Percentiles rank a stretch among this genome's conserved stretches.
phyloP scores from a whole-genome alignment of 2,797 vertebrate species.

The Oreochromis grahami region DNA sequence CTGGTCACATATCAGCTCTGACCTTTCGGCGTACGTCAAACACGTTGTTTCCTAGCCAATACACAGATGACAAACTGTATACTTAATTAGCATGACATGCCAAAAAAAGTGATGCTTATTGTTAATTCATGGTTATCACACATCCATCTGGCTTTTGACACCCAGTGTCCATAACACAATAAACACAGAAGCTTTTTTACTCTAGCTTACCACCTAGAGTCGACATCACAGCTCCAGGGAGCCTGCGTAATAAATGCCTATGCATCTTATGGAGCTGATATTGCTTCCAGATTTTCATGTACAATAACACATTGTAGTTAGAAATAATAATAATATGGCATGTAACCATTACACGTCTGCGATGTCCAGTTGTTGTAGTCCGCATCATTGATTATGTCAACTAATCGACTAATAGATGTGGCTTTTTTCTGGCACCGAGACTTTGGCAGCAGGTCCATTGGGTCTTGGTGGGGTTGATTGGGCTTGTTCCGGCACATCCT shows the following conservation, averaged over 20 bases:
- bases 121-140: constrained; percentile 17
- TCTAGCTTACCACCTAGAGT: background rate
- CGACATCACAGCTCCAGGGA: background rate
- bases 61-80: background rate
- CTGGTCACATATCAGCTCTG: background rate
- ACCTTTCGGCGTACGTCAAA: constrained; percentile 34
- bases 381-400: background rate
- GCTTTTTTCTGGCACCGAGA: background rate
- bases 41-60: background rate
- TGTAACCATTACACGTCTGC: background rate
- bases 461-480: background rate
- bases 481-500: background rate
- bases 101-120: background rate
- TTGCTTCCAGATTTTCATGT: background rate
- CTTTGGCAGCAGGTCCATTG: background rate
- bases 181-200: background rate
- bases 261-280: background rate
- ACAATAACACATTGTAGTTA: background rate
- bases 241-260: background rate
- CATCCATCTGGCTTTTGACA: constrained; percentile 8
- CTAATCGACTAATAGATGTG: background rate
- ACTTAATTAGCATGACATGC: constrained; percentile 20
- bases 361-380: background rate
- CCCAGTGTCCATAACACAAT: background rate
- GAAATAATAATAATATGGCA: background rate